Base-by-base conservation (phyloP, 2,888 invertebrate genomes). In the Aricia artaxerxes region DNA sequence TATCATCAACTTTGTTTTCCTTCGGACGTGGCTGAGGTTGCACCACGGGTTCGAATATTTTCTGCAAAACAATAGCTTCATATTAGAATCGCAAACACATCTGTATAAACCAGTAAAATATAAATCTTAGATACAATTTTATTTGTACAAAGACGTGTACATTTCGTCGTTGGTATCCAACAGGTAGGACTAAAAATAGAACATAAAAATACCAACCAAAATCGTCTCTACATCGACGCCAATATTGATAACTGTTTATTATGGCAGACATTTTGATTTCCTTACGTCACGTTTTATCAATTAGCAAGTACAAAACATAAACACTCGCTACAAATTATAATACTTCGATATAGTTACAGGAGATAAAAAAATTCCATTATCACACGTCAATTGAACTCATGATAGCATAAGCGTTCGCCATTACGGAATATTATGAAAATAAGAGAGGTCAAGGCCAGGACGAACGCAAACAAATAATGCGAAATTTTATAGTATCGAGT, bases 351-450 rank as follows among this genome's bases (percentile, higher is more conserved):
- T 40, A 49, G 61, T 73, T 60, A 79, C 78, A 35, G 44, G 44
- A 57, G 81, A 49, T 79, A 77, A 88, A 89, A 90, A 89, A 82
- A 88, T 88, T 88, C 87, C 88, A 90, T 86, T 88, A 90, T 87
- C 90, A 88, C 84, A 85, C 85, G 85, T 89, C 88, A 89, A 87
- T 89, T 88, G 86, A 88, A 87, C 88, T 90, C 87, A 90, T 90
- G 91, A 92, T 91, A 92, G 88, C 92, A 88, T 91, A 91, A 87
- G 89, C 88, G 89, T 90, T 91, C 93, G 94, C 94, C 93, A 93
- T 94, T 93, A 94, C 90, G 91, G 94, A 93, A 92, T 94, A 94
- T 94, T 94, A 94, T 94, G 94, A 94, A 94, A 93, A 94, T 92
- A 93, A 57, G 93, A 91, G 94, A 92, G 94, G 94, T 94, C 94